phyloP scores from a whole-genome alignment of 1,140 invertebrate genomes.

The Cyclina sinensis region DNA sequence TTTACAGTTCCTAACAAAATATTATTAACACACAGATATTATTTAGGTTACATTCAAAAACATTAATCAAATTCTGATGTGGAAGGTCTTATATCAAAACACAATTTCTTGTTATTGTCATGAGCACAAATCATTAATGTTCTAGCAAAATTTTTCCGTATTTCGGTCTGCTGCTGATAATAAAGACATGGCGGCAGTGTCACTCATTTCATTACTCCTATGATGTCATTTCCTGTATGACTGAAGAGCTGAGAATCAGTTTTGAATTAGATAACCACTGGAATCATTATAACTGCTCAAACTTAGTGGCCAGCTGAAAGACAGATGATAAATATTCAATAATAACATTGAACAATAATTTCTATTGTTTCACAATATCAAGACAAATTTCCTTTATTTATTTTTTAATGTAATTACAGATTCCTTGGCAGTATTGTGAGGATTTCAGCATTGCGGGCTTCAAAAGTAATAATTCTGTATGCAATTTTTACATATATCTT shows the following conservation, averaged over 20 bases:
- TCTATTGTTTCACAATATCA: not conserved
- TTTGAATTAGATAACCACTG: not conserved
- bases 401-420: not conserved
- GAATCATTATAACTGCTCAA: not conserved
- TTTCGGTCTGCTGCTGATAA: not conserved
- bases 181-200: not conserved
- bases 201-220: not conserved
- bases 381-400: not conserved
- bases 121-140: not conserved
- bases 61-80: too few relatives aligned
- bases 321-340: slow-evolving; percentile 15
- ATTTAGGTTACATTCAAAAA: too few relatives aligned
- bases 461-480: too few relatives aligned
- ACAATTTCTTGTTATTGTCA: not conserved
- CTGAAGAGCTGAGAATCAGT: not conserved
- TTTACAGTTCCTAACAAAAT: too few relatives aligned
- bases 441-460: too few relatives aligned
- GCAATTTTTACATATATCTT: too few relatives aligned
- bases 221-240: not conserved
- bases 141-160: not conserved
- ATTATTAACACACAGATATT: too few relatives aligned
- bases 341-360: not conserved
- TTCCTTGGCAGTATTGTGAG: too few relatives aligned
- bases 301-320: not conserved
- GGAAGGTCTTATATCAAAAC: not conserved